phyloP scores from a whole-genome alignment of 1,140 invertebrate species.

The Caligus rogercresseyi region DNA sequence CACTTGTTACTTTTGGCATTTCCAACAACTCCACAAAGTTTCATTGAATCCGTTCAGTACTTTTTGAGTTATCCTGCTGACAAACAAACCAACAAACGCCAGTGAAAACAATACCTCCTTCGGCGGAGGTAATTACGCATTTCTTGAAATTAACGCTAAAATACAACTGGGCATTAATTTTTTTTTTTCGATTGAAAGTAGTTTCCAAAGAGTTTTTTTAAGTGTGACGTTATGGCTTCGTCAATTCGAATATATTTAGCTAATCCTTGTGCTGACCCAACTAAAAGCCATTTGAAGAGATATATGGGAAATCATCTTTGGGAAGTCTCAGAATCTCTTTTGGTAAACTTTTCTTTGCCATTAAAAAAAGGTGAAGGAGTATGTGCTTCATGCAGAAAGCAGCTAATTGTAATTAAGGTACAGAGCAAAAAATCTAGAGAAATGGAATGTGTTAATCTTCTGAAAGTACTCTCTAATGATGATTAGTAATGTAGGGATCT shows the following conservation, averaged over 20 bases:
- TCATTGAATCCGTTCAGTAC: too few species aligned
- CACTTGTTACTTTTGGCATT: too few species aligned
- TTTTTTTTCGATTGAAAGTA: neutral
- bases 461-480: too few species aligned
- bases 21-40: too few species aligned
- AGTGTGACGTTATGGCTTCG: neutral
- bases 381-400: neutral
- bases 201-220: neutral
- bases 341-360: neutral
- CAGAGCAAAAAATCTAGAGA: neutral
- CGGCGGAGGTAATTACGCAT: too few species aligned
- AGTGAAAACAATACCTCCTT: too few species aligned
- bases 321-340: neutral
- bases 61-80: too few species aligned
- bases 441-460: neutral
- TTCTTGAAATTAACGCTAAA: neutral
- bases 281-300: neutral
- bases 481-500: neutral
- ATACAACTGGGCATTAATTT: neutral
- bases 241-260: neutral
- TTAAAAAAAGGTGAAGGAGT: neutral
- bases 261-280: neutral
- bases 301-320: neutral
- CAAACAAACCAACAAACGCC: too few species aligned
- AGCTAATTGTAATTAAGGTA: neutral